Conservation (phyloP, 2,888 invertebrate species). For the Rhagonycha lutea region DNA sequence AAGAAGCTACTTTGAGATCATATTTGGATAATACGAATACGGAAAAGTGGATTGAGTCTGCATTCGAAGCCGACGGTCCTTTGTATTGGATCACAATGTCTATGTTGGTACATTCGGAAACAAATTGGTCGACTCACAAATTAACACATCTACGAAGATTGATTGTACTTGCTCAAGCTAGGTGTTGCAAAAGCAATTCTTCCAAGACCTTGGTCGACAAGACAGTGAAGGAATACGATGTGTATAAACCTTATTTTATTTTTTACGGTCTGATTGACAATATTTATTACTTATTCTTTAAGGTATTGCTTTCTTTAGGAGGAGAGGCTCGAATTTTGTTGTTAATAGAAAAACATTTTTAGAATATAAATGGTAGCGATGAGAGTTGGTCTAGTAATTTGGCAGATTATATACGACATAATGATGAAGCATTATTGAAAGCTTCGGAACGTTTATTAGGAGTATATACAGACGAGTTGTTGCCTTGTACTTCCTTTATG, state of each 20-base stretch:
- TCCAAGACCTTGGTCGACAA: conserved; percentile 60
- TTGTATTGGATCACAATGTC: conserved; percentile 86
- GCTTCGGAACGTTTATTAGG: conserved; percentile 82
- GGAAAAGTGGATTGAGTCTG: conserved; percentile 75
- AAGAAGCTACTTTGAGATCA: conserved; percentile 75
- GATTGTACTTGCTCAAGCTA: conserved; percentile 76
- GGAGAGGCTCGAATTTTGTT: not conserved
- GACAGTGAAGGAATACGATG: conserved; percentile 68
- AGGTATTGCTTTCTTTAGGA: conserved; percentile 59
- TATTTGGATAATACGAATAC: conserved; percentile 69
- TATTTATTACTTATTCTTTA: conserved; percentile 84
- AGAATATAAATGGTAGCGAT: conserved; percentile 72
- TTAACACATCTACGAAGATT: conserved; percentile 76
- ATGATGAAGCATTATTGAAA: conserved; percentile 89
- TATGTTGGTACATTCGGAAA: conserved; percentile 76
- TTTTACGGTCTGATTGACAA: conserved; percentile 85
- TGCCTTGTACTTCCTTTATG: conserved; percentile 86
- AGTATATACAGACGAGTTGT: conserved; percentile 83
- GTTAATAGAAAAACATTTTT: conserved; percentile 38
- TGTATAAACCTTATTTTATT: conserved; percentile 85
- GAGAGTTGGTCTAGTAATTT: conserved; percentile 89
- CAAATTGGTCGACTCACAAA: conserved; percentile 76
- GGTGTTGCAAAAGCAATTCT: conserved; percentile 66
- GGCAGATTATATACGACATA: conserved; percentile 92
- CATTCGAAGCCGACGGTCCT: conserved; percentile 90